phyloP scores from a whole-genome alignment of 2,113 vertebrate genomes.

The Actinemys pallida region DNA sequence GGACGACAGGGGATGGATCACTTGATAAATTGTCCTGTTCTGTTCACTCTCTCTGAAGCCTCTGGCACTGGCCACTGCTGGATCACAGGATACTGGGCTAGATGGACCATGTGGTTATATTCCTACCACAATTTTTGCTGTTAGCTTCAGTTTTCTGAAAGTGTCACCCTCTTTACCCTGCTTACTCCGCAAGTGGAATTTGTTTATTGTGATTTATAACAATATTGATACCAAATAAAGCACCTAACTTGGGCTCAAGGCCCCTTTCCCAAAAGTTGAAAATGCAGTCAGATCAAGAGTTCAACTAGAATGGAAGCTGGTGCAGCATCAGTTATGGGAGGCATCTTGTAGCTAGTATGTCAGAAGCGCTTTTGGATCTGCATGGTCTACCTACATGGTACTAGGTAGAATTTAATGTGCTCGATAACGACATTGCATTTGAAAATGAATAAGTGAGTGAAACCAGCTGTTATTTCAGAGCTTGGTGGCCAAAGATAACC shows the following conservation, averaged over 20 bases:
- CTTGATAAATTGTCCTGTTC: not conserved
- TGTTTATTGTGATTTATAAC: not conserved
- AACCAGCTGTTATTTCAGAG: not conserved
- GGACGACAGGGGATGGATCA: not conserved
- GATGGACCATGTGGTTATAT: not conserved
- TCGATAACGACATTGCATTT: not conserved
- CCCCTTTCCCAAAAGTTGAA: not conserved
- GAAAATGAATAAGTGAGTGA: not conserved
- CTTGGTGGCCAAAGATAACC: not conserved
- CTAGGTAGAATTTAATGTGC: not conserved
- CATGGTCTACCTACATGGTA: not conserved
- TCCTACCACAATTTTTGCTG: not conserved
- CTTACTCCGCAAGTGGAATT: not conserved
- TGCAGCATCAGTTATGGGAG: not conserved
- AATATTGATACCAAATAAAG: not conserved
- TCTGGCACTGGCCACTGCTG: too few relatives aligned
- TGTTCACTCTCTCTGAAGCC: too few relatives aligned
- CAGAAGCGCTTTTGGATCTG: not conserved
- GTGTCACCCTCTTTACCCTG: not conserved
- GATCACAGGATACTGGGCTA: too few relatives aligned
- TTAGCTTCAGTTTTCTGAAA: not conserved
- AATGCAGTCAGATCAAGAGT: not conserved
- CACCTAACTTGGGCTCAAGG: not conserved
- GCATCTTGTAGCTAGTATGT: not conserved
- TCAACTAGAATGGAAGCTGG: not conserved